Percentiles rank a stretch among this genome's conserved stretches.
Evolutionary conservation across 2,113 vertebrate species (phyloP).

Genomic region (Limnothrissa miodon): DNA sequence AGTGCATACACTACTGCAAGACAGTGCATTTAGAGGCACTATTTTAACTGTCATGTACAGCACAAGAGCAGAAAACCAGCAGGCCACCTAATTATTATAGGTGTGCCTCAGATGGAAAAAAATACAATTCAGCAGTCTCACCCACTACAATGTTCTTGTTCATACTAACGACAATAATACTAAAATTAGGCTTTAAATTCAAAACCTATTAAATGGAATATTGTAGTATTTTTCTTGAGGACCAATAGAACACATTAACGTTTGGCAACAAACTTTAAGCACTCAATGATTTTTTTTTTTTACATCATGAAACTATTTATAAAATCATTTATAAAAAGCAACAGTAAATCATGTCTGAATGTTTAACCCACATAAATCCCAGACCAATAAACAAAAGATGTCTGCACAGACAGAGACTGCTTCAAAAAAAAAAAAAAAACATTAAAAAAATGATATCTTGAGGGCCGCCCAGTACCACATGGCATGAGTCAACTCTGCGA

Average conservation of each 20-base stretch:
- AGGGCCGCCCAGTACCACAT: neutral
- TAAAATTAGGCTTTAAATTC: neutral
- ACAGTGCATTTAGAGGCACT: slow-evolving; percentile 9
- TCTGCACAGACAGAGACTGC: slow-evolving; percentile 3
- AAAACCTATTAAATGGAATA: slow-evolving; percentile 8
- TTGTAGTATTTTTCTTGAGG: neutral
- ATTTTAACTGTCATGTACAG: slow-evolving; percentile 8
- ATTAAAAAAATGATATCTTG: neutral
- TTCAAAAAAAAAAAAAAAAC: neutral
- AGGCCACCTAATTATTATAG: slow-evolving; percentile 8
- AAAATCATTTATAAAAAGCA: slow-evolving; percentile 12
- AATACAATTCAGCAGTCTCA: neutral
- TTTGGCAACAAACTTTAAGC: neutral
- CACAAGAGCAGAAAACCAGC: neutral
- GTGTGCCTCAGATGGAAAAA: neutral
- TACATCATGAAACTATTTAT: slow-evolving; percentile 10
- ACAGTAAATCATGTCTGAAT: neutral
- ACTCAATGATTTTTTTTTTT: slow-evolving; percentile 4
- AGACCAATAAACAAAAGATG: slow-evolving; percentile 3
- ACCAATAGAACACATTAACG: neutral
- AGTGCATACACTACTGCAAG: slow-evolving; percentile 20
- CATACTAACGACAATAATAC: neutral
- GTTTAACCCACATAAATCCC: slow-evolving; percentile 2
- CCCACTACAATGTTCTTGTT: neutral
- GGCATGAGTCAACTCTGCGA: neutral